phyloP scores from a whole-genome alignment of 2,113 vertebrate species.

The Nothocercus julius region DNA sequence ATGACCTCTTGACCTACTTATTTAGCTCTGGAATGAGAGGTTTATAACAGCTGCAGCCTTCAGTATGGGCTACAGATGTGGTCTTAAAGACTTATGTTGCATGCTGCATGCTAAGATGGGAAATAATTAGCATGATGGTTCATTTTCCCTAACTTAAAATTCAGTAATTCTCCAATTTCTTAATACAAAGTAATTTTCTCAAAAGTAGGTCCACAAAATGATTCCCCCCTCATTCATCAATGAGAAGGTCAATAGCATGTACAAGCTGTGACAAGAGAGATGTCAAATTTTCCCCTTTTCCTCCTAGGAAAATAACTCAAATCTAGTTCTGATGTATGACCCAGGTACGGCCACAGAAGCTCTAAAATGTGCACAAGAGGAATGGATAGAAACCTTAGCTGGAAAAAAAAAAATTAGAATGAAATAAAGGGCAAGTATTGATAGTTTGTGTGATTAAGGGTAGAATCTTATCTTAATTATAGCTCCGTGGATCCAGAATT shows the following conservation, averaged over 20 bases:
- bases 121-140: neutral
- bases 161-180: neutral
- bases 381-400: neutral
- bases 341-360: neutral
- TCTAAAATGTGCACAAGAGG: neutral
- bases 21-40: neutral
- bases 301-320: neutral
- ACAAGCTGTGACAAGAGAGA: neutral
- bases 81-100: neutral
- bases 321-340: neutral
- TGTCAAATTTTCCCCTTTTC: neutral
- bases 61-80: neutral
- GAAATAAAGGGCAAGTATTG: neutral
- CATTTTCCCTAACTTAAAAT: neutral
- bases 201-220: neutral
- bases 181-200: neutral
- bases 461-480: slow-evolving; percentile 63
- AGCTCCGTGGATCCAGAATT: slow-evolving; percentile 35
- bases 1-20: neutral
- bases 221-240: neutral
- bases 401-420: neutral
- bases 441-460: slow-evolving; percentile 24
- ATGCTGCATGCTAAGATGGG: neutral
- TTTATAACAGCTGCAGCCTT: neutral
- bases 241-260: neutral